Evolutionary conservation across 2,113 vertebrate species (phyloP).

Genomic region (Gopherus evgoodei): DNA sequence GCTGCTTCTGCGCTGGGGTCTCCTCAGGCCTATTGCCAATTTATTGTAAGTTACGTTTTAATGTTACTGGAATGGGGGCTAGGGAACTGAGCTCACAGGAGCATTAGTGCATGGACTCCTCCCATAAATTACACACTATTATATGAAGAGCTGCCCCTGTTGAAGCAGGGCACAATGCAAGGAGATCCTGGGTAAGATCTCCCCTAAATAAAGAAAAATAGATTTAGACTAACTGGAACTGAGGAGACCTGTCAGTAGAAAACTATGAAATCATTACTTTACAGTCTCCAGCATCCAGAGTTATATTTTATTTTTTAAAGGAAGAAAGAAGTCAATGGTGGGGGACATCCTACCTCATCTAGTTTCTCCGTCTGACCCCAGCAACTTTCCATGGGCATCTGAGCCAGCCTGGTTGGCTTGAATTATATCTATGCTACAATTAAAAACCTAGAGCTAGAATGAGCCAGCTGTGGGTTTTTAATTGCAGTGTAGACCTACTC

Average conservation of each 20-base stretch:
- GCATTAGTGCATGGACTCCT: neutral
- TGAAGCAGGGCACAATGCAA: neutral
- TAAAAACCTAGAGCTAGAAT: neutral
- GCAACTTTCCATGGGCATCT: fast-evolving
- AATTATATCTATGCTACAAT: neutral
- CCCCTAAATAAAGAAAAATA: neutral
- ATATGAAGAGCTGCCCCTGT: neutral
- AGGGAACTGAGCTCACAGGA: neutral
- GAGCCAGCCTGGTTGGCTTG: neutral
- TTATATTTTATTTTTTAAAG: fast-evolving
- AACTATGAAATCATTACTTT: neutral
- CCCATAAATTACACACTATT: neutral
- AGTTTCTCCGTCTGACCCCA: neutral
- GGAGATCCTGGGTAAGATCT: neutral
- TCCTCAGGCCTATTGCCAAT: neutral
- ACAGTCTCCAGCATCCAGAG: too few species aligned
- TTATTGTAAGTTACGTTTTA: neutral
- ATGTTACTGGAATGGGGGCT: neutral
- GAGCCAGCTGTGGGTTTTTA: neutral
- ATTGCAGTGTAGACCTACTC: neutral
- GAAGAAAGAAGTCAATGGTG: fast-evolving
- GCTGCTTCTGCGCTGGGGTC: fast-evolving
- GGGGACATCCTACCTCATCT: neutral
- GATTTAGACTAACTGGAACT: neutral
- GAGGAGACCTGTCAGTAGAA: neutral